Percentiles rank a stretch among this genome's conserved stretches.
These are phyloP conservation scores for Falco cherrug DNA, from an alignment of 2,797 vertebrate genomes.

Conservation along the genomic window DNA sequence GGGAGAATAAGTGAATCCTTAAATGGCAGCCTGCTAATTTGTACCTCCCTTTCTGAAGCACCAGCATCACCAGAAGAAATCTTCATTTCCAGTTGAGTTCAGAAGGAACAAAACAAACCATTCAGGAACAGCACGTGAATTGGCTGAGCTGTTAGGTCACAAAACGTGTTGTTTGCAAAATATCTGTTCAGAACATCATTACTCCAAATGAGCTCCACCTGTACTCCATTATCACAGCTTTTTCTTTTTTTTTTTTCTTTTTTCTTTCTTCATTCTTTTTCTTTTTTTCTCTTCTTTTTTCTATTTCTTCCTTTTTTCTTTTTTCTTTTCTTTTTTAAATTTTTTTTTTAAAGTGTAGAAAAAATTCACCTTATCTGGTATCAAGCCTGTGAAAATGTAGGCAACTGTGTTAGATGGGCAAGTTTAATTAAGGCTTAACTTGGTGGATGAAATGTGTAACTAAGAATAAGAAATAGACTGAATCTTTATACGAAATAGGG, in stretches of 20 bases:
- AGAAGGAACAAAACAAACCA: slow-evolving; percentile 10
- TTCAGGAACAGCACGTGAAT: slow-evolving; percentile 33
- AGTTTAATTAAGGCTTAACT: neutral
- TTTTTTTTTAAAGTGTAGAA: neutral
- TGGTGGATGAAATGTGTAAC: neutral
- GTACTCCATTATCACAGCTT: neutral
- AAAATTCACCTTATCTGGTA: neutral
- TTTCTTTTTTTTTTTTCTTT: too few relatives aligned
- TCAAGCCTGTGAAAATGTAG: neutral
- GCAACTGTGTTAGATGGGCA: neutral
- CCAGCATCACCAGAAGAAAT: slow-evolving; percentile 4
- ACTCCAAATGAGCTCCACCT: slow-evolving; percentile 32
- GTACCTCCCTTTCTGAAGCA: neutral
- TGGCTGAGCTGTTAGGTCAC: slow-evolving; percentile 1
- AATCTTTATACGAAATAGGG: neutral
- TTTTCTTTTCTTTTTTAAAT: too few relatives aligned
- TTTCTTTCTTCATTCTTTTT: too few relatives aligned
- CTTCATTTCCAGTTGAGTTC: slow-evolving; percentile 22
- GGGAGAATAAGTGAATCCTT: neutral
- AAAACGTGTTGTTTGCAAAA: slow-evolving; percentile 18
- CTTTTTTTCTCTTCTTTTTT: too few relatives aligned
- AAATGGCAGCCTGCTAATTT: neutral
- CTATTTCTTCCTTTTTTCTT: neutral
- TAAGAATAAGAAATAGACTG: neutral
- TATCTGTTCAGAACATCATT: slow-evolving; percentile 20